Base-by-base conservation (phyloP, 2,888 invertebrate species). In the Cyrtodaria siliqua region DNA sequence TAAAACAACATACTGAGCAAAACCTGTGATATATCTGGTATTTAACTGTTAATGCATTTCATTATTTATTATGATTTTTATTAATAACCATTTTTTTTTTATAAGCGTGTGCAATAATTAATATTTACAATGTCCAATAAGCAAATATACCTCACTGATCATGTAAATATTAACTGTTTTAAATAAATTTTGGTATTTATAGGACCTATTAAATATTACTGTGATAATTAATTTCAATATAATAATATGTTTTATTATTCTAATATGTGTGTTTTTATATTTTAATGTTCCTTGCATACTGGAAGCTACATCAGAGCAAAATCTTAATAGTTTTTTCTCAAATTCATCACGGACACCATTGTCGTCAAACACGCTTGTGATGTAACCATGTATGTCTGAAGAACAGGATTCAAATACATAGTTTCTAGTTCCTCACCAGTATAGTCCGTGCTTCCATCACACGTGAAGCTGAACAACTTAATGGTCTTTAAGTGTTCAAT, bases 361-460 rank as follows among this genome's bases (percentile, higher is more conserved):
- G 16, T 16, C 16, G 8, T 8, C n/a, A 26, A 47, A 61, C 6
- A 61, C 61, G 3, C 49, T 27, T 29, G 26, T 27, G 27, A 61
- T 47, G 61, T 53, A 55, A 4, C n/a, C 29, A 59, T 52, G 50
- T 27, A 56, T 66, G 38, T 64, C 64, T 64, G 20, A 14, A 23
- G 55, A 23, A 20, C 26, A 55, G 64, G 53, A 55, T 55, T 53
- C 6, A 64, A 24, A 26, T 64, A 53, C 26, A 64, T 8, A 55
- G 53, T 23, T 42, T 64, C 64, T 24, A 42, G 55, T 40, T 64
- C 64, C 26, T 64, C 55, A 24, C 27, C 64, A n/a, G 55, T 53
- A 44, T 55, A 64, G 44, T 64, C 64, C n/a, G 42, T 16, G 23
- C 64, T 64, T 40, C 64, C 64, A 52, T 64, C 53, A 38, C 42